Percentiles rank a stretch among this genome's conserved stretches.
phyloP scores from a whole-genome alignment of 2,113 vertebrate species.

The Clarias magur region DNA sequence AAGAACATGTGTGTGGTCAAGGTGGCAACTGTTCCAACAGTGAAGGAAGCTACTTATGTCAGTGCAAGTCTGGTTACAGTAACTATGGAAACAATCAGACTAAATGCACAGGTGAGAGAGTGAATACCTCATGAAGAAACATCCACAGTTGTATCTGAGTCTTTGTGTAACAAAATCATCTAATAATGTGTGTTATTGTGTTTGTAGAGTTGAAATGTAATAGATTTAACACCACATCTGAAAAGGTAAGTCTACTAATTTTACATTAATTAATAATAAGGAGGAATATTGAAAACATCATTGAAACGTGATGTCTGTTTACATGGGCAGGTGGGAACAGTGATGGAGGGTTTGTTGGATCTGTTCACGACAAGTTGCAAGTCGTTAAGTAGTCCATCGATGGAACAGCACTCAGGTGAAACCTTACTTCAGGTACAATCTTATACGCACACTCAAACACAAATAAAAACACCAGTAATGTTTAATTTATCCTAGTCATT shows the following conservation, averaged over 20 bases:
- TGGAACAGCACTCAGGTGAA: constrained; percentile 56
- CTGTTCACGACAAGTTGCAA: constrained; percentile 68
- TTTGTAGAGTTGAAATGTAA: constrained; percentile 32
- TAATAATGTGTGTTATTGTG: background rate
- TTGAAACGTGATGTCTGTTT: background rate
- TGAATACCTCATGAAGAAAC: background rate
- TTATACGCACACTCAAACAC: constrained; percentile 8
- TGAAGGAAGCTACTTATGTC: constrained; percentile 64
- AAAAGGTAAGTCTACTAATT: constrained; percentile 14
- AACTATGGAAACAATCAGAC: constrained; percentile 59
- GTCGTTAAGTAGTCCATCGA: constrained; percentile 52
- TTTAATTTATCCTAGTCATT: background rate
- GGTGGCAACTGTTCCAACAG: constrained; percentile 61
- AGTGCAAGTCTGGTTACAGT: constrained; percentile 64
- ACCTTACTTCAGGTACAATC: constrained; percentile 67
- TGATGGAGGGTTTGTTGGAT: constrained; percentile 49
- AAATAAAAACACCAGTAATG: background rate
- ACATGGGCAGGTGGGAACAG: background rate
- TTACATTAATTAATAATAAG: background rate
- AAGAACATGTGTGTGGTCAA: constrained; percentile 58
- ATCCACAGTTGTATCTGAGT: background rate
- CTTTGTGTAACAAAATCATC: background rate
- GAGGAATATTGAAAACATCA: background rate
- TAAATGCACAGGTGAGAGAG: constrained; percentile 66
- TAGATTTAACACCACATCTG: background rate